Evolutionary conservation across 2,797 vertebrate species (phyloP), one percentile per base, ranked within the genome.

Genomic region (Rhabdomys pumilio): DNA sequence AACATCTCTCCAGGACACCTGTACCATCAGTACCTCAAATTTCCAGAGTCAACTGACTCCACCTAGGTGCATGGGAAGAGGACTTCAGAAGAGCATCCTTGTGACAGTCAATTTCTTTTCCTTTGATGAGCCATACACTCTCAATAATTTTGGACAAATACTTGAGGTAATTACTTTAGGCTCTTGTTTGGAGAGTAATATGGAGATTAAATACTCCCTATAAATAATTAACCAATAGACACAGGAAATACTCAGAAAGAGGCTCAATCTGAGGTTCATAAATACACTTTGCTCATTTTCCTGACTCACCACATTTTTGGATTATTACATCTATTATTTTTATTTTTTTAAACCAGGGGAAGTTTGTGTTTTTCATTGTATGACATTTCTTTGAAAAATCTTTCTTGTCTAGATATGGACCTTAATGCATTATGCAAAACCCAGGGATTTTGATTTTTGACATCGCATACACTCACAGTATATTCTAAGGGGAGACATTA

Each of bases 401-500:
- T 98, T 98, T 98, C 97, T 97, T 97, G 98, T 98, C 98, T 98
- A 98, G 98, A 98, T 98, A 98, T 99, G 98, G 98, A 98, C 98
- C 98, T 98, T 98, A 99, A 99, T 99, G 98, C 98, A 99, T 99
- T 99, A 99, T 99, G 99, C 98, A 99, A 99, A 99, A 98, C 98
- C 98, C 98, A 97, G 98, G 98, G 98, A 99, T 98, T 98, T 98
- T 98, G 98, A 98, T 99, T 99, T 99, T 98, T 99, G 99, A 99
- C 98, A 98, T 84, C 98, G 98, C 98, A 97, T 98, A 98, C 98
- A 98, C 98, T 99, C 98, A 98, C 98, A 98, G 98, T 98, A 98
- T 99, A 99, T 98, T 99, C 98, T 99, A 98, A 99, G 98, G 98
- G 98, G 98, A 99, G 98, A 98, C 98, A 99, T 99, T 98, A 98